Conservation (phyloP, 2,888 invertebrate species). For the Dicycla oo region DNA sequence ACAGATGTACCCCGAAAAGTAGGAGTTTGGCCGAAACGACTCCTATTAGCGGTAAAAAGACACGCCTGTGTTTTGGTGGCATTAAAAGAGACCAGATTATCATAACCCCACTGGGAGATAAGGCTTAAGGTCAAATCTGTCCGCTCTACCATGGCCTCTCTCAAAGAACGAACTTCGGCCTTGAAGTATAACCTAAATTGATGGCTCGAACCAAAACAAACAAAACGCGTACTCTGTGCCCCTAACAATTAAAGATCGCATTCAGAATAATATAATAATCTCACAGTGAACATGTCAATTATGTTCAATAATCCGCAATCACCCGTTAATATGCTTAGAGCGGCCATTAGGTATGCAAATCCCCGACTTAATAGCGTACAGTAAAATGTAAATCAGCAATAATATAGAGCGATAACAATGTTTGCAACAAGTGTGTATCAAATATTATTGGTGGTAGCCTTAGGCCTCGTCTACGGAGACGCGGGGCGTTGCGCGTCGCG, state of each 20-base stretch:
- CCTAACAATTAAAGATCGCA: constrained; percentile 30
- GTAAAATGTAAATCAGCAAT: constrained; percentile 76
- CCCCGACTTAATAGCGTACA: constrained; percentile 69
- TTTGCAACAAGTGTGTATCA: constrained; percentile 72
- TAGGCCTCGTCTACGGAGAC: constrained; percentile 53
- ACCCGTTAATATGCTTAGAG: constrained; percentile 67
- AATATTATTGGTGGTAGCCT: too few relatives aligned
- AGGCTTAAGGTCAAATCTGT: too few relatives aligned
- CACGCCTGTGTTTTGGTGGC: too few relatives aligned
- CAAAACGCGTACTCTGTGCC: constrained; percentile 6
- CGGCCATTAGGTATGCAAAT: constrained; percentile 79
- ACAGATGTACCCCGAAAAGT: too few relatives aligned
- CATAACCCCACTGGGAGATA: too few relatives aligned
- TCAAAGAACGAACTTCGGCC: too few relatives aligned
- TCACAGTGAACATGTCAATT: constrained; percentile 52
- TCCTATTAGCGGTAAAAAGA: too few relatives aligned
- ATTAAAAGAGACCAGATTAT: too few relatives aligned
- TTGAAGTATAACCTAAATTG: not conserved
- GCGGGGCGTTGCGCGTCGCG: too few relatives aligned
- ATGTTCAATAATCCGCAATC: constrained; percentile 73
- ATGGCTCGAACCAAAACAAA: constrained; percentile 12
- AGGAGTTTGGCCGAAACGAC: too few relatives aligned
- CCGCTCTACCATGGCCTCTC: too few relatives aligned
- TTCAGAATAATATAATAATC: constrained; percentile 37
- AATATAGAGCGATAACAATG: constrained; percentile 57